Conservation (phyloP, 2,113 vertebrate species). For the Gopherus evgoodei region DNA sequence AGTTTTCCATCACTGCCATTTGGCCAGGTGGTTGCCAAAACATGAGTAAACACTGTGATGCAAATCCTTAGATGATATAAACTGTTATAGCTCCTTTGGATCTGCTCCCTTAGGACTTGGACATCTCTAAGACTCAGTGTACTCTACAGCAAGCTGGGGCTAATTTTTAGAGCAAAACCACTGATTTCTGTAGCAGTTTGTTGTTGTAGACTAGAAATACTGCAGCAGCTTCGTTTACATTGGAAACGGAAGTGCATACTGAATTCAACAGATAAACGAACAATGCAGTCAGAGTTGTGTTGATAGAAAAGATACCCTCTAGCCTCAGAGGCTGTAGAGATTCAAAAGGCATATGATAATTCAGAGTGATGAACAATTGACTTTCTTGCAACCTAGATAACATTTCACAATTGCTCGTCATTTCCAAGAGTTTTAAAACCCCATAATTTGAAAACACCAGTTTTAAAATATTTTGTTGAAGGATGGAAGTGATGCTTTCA, state of each 20-base stretch:
- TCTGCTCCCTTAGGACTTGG: neutral
- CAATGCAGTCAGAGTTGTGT: neutral
- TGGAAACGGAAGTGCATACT: neutral
- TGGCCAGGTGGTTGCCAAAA: neutral
- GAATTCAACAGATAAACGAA: neutral
- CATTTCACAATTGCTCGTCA: neutral
- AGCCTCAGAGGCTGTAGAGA: rapidly evolving
- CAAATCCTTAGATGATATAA: neutral
- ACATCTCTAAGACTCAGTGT: neutral
- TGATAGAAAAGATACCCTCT: neutral
- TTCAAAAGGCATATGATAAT: neutral
- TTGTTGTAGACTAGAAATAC: neutral
- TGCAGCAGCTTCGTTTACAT: neutral
- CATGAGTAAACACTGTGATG: neutral
- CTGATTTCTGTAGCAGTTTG: neutral
- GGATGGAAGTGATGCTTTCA: neutral
- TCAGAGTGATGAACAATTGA: neutral
- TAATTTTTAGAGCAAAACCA: neutral
- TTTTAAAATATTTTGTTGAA: neutral
- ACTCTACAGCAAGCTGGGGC: neutral
- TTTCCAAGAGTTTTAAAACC: neutral
- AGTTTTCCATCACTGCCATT: neutral
- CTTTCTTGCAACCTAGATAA: neutral
- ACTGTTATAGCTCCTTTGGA: neutral
- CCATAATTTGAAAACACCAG: neutral